phyloP scores from a whole-genome alignment of 2,888 invertebrate species.

The Biston betularia region DNA sequence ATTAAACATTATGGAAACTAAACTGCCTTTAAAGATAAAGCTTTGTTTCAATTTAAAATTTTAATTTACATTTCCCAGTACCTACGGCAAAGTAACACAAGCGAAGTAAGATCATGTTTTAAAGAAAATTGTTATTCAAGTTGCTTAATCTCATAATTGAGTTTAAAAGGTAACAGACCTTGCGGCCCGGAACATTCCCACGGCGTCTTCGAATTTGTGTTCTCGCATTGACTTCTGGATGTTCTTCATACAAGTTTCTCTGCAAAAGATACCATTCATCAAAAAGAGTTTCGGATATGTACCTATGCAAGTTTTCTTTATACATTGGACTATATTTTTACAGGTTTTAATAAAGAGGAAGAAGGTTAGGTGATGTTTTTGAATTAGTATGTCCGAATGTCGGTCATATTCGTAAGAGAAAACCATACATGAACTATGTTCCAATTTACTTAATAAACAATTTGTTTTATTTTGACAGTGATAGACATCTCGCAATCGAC shows the following conservation, averaged over 20 bases:
- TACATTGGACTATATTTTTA: no score
- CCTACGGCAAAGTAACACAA: background rate
- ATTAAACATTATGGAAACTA: background rate
- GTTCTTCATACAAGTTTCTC: slow-evolving; percentile 94
- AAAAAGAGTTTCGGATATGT: background rate
- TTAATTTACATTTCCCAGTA: slow-evolving; percentile 2
- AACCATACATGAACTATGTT: no score
- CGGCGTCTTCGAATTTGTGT: slow-evolving; percentile 90
- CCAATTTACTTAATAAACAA: no score
- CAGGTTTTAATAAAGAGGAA: no score
- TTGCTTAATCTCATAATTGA: slow-evolving; percentile 22
- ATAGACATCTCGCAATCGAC: background rate
- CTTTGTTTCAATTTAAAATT: slow-evolving; percentile 11
- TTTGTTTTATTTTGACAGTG: no score
- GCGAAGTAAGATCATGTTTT: slow-evolving; percentile 3
- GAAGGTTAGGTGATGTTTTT: no score
- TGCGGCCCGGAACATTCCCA: slow-evolving; percentile 93
- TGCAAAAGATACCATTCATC: slow-evolving; percentile 78
- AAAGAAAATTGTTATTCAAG: slow-evolving; percentile 13
- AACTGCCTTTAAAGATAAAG: background rate
- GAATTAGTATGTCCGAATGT: no score
- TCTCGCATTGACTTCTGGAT: slow-evolving; percentile 92
- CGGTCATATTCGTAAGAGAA: no score
- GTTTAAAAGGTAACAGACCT: slow-evolving; percentile 72
- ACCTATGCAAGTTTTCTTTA: background rate